Conservation (phyloP, 2,113 vertebrate species). For the Microcebus jonahi region DNA sequence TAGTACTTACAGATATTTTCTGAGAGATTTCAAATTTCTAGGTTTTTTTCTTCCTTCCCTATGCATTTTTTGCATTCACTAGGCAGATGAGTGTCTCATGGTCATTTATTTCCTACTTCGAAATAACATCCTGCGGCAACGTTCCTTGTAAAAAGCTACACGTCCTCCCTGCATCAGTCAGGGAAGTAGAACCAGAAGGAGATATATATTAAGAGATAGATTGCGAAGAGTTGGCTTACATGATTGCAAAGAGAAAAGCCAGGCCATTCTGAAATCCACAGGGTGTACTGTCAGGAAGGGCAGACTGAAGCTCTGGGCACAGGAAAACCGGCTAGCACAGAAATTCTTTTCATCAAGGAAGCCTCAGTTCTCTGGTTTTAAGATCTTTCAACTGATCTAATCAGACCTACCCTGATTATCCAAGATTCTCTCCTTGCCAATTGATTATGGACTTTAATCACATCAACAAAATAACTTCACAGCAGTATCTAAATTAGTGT, state of each 20-base stretch:
- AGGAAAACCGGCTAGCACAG: accelerated
- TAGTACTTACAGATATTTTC: not conserved
- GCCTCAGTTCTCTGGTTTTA: not conserved
- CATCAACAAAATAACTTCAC: not conserved
- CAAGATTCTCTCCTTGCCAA: not conserved
- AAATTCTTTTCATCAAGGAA: not conserved
- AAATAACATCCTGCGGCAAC: not conserved
- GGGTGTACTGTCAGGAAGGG: not conserved
- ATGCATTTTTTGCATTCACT: not conserved
- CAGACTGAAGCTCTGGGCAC: not conserved
- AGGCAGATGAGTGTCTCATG: not conserved
- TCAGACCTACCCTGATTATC: not conserved
- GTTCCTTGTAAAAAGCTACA: not conserved
- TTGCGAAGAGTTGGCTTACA: not conserved
- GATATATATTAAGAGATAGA: not conserved
- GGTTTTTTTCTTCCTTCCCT: not conserved
- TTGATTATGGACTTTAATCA: not conserved
- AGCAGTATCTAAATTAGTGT: not conserved
- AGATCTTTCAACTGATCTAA: not conserved
- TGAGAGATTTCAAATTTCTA: not conserved
- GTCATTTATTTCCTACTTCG: not conserved
- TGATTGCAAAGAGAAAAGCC: not conserved
- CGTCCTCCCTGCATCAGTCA: not conserved
- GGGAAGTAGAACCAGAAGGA: not conserved
- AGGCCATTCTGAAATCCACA: not conserved